Percentiles rank a stretch among this genome's conserved stretches.
Conservation (phyloP, 2,888 invertebrate species). For the Cheilosia scutellata region DNA sequence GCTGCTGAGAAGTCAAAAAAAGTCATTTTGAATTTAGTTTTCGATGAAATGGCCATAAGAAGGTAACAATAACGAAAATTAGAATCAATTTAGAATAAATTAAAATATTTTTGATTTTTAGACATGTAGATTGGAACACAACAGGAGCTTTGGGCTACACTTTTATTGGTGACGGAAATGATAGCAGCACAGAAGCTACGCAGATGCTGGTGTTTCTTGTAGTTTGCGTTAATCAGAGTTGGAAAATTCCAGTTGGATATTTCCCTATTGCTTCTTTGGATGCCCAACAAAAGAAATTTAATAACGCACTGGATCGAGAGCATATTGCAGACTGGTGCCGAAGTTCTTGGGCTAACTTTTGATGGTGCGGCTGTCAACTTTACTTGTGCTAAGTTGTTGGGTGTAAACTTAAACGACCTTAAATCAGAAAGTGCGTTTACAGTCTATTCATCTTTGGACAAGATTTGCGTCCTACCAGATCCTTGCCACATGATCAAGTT, state of each 20-base stretch:
- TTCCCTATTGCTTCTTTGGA: constrained; percentile 7
- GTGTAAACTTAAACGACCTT: not conserved
- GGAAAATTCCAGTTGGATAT: constrained; percentile 22
- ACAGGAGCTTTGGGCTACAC: not conserved
- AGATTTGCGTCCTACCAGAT: constrained; percentile 5
- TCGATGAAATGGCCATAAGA: constrained; percentile 4
- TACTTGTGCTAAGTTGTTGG: constrained; percentile 2
- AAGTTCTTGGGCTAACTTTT: constrained; percentile 7
- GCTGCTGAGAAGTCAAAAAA: constrained; percentile 1
- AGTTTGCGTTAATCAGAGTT: not conserved
- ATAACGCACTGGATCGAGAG: constrained; percentile 4
- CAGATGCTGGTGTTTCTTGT: constrained; percentile 2
- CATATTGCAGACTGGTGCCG: not conserved
- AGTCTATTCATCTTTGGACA: not conserved
- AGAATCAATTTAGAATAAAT: not conserved
- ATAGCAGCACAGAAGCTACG: constrained; percentile 14
- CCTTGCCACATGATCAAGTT: not conserved
- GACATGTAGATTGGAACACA: not conserved
- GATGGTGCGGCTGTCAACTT: constrained; percentile 17
- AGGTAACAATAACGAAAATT: not conserved
- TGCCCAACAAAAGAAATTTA: constrained; percentile 2
- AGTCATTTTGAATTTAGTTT: constrained; percentile 1
- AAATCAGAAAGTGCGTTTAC: not conserved
- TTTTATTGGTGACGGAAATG: constrained; percentile 25
- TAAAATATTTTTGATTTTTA: not conserved